Percentiles rank a stretch among this genome's conserved stretches.
Conservation (phyloP, 1,140 invertebrate species). For the Odontomachus brunneus region DNA sequence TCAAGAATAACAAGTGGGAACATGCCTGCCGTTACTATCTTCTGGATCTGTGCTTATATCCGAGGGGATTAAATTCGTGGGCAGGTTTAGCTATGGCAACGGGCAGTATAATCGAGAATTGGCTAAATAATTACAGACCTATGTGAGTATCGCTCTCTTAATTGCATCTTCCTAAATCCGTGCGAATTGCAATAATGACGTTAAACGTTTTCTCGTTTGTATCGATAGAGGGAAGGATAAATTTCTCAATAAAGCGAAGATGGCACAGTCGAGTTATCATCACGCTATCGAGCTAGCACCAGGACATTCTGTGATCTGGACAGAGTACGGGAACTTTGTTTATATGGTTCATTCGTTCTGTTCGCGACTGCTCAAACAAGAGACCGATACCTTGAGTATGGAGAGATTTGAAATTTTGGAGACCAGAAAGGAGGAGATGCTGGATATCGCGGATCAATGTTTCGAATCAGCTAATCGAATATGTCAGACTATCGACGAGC, state of each 20-base stretch:
- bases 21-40: conserved; percentile 93
- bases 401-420: conserved; percentile 92
- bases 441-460: conserved; percentile 91
- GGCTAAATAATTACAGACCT: conserved; percentile 91
- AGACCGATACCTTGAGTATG: conserved; percentile 91
- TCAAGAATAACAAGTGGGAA: conserved; percentile 93
- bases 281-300: conserved; percentile 90
- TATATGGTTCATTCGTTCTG: conserved; percentile 95
- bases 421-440: conserved; percentile 91
- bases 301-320: conserved; percentile 91
- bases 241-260: conserved; percentile 90
- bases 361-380: conserved; percentile 93
- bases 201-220: conserved; percentile 17
- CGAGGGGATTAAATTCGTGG: conserved; percentile 95
- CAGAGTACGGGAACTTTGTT: conserved; percentile 94
- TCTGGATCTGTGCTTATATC: conserved; percentile 92
- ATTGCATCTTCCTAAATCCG: conserved; percentile 39
- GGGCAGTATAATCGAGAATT: conserved; percentile 92
- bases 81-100: conserved; percentile 94
- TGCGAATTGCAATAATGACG: conserved; percentile 31
- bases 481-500: conserved; percentile 82
- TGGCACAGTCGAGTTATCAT: conserved; percentile 92
- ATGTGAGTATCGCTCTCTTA: conserved; percentile 78
- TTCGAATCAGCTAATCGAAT: conserved; percentile 90
- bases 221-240: conserved; percentile 87